These are phyloP conservation scores for Neuroterus valhalla DNA, from an alignment of 1,140 invertebrate species.

Conservation along the genomic window DNA sequence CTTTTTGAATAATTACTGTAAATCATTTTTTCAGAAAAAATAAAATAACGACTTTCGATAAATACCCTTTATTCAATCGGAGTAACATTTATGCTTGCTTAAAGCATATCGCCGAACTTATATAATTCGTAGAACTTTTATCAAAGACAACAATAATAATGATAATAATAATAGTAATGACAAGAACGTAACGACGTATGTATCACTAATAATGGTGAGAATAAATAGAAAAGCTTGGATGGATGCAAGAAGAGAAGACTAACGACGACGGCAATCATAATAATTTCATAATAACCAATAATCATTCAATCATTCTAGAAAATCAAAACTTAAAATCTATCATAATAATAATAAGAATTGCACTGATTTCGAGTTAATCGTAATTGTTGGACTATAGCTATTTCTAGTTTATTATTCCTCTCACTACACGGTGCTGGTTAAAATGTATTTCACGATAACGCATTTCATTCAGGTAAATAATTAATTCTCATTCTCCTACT, in stretches of 20 bases:
- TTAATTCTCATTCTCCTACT: constrained; percentile 59
- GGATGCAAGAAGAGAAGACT: not conserved
- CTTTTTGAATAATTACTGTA: too few species aligned
- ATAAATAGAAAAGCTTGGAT: not conserved
- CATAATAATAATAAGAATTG: constrained; percentile 47
- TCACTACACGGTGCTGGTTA: constrained; percentile 73
- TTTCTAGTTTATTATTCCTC: constrained; percentile 71
- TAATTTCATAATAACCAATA: constrained; percentile 52
- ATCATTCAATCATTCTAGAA: constrained; percentile 45
- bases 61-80: constrained; percentile 76
- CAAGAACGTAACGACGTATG: constrained; percentile 32
- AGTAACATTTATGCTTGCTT: constrained; percentile 76
- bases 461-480: constrained; percentile 59
- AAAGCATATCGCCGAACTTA: constrained; percentile 74
- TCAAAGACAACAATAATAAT: constrained; percentile 72
- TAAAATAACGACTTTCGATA: constrained; percentile 69
- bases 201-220: constrained; percentile 5
- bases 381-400: constrained; percentile 67
- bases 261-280: constrained; percentile 47
- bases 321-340: constrained; percentile 20
- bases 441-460: constrained; percentile 63
- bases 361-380: constrained; percentile 59
- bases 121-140: constrained; percentile 73
- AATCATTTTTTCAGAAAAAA: constrained; percentile 9
- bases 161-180: constrained; percentile 46